Conservation (phyloP, 2,888 invertebrate genomes). For the Drosophila leonis region DNA sequence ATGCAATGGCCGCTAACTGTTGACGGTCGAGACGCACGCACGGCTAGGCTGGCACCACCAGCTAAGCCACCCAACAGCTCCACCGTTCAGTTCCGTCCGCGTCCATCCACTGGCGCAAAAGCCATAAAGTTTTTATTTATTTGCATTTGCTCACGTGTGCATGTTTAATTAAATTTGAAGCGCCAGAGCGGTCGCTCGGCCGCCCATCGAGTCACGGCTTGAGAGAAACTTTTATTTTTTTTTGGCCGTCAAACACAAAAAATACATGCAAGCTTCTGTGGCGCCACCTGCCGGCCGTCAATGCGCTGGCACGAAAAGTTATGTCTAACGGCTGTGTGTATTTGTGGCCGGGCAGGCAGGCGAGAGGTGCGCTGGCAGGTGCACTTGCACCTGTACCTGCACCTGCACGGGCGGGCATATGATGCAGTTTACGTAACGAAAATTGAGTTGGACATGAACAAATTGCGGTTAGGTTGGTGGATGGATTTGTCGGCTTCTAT, state of each 20-base stretch:
- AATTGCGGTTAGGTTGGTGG: conserved; percentile 72
- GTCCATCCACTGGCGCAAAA: conserved; percentile 51
- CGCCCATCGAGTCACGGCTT: conserved; percentile 55
- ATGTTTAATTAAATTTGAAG: conserved; percentile 83
- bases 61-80: conserved; percentile 7
- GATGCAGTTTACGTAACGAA: conserved; percentile 81
- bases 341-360: neutral
- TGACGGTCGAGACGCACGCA: conserved; percentile 76
- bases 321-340: conserved; percentile 64
- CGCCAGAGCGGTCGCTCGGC: conserved; percentile 60
- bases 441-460: conserved; percentile 80
- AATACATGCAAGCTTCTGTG: conserved; percentile 52
- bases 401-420: conserved; percentile 72
- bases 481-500: conserved; percentile 49
- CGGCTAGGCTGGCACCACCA: conserved; percentile 25
- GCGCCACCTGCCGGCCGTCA: conserved; percentile 38
- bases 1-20: conserved; percentile 51
- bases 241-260: conserved; percentile 50
- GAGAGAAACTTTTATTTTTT: conserved; percentile 44
- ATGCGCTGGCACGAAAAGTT: conserved; percentile 60
- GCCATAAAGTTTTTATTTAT: conserved; percentile 82
- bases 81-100: neutral
- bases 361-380: neutral
- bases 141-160: conserved; percentile 82
- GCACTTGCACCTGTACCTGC: conserved; percentile 14